Conservation (phyloP, 92 coral and sea anemone species). For the Porites rus region DNA sequence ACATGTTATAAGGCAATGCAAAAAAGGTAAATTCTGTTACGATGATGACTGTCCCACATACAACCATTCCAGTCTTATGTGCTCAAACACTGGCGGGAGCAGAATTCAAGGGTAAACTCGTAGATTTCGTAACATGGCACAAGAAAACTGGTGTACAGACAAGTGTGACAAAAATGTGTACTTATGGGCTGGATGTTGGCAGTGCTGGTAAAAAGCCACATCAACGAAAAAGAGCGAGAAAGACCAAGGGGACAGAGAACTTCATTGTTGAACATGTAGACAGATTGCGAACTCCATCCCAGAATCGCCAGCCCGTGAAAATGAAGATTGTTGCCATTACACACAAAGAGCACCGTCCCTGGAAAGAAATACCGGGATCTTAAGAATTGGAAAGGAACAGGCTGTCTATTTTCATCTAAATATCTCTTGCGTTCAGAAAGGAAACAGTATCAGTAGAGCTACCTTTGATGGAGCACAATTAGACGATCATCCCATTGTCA, state of each 20-base stretch:
- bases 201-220: conserved; percentile 56
- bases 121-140: too few relatives aligned
- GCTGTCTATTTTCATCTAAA: conserved; percentile 54
- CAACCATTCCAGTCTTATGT: conserved; percentile 10
- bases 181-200: conserved; percentile 44
- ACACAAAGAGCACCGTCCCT: conserved; percentile 53
- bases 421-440: conserved; percentile 25
- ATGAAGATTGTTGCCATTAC: conserved; percentile 53
- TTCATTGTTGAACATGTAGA: conserved; percentile 45
- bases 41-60: conserved; percentile 52
- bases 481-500: conserved; percentile 43
- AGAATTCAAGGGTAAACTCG: too few relatives aligned
- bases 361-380: conserved; percentile 41
- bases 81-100: too few relatives aligned
- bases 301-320: conserved; percentile 26
- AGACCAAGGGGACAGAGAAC: conserved; percentile 19
- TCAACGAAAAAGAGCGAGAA: conserved; percentile 41
- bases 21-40: not conserved
- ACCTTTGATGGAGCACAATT: conserved; percentile 23
- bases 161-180: conserved; percentile 47
- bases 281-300: conserved; percentile 14
- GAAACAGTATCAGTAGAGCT: too few relatives aligned
- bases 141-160: too few relatives aligned
- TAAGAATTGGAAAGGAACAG: conserved; percentile 59
- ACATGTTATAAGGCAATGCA: too few relatives aligned